Percentiles rank a stretch among this genome's conserved stretches.
Conservation (phyloP, 1,140 invertebrate species). For the Aphelenchoides avenae region DNA sequence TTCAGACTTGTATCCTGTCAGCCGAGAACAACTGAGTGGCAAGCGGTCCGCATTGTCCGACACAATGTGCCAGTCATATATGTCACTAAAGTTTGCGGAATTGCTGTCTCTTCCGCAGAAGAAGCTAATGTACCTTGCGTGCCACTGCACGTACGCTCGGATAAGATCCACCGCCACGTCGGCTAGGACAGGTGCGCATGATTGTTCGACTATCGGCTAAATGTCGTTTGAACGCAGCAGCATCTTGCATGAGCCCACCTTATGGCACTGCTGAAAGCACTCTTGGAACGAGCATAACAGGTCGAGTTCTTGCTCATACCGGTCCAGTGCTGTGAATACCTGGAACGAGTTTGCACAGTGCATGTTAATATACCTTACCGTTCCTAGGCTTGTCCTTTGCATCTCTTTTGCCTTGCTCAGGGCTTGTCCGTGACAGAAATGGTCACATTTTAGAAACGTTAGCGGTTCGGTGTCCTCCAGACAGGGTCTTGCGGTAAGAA, state of each 20-base stretch:
- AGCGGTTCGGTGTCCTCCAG: constrained; percentile 55
- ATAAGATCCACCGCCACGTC: constrained; percentile 43
- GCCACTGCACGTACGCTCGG: constrained; percentile 48
- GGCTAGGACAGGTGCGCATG: constrained; percentile 40
- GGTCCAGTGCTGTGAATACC: constrained; percentile 51
- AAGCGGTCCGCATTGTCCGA: constrained; percentile 45
- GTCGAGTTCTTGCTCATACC: constrained; percentile 50
- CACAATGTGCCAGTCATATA: constrained; percentile 57
- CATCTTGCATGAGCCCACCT: neutral
- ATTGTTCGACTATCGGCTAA: constrained; percentile 21
- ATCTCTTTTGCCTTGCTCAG: constrained; percentile 9
- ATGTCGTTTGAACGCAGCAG: constrained; percentile 3
- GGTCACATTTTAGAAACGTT: constrained; percentile 57
- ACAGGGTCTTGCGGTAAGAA: constrained; percentile 39
- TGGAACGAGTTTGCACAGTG: constrained; percentile 23
- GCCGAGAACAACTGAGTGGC: constrained; percentile 43
- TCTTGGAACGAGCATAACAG: constrained; percentile 51
- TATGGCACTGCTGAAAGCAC: constrained; percentile 49
- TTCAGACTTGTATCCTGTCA: constrained; percentile 33
- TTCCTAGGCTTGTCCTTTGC: constrained; percentile 21
- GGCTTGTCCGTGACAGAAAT: constrained; percentile 45
- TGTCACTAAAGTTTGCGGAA: neutral
- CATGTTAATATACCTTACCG: constrained; percentile 12
- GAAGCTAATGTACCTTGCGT: constrained; percentile 31
- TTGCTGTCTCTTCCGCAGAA: neutral